Percentiles rank a stretch among this genome's conserved stretches.
These are phyloP conservation scores for Meiosimyza platycephala DNA, from an alignment of 2,888 invertebrate species.

Conservation along the genomic window DNA sequence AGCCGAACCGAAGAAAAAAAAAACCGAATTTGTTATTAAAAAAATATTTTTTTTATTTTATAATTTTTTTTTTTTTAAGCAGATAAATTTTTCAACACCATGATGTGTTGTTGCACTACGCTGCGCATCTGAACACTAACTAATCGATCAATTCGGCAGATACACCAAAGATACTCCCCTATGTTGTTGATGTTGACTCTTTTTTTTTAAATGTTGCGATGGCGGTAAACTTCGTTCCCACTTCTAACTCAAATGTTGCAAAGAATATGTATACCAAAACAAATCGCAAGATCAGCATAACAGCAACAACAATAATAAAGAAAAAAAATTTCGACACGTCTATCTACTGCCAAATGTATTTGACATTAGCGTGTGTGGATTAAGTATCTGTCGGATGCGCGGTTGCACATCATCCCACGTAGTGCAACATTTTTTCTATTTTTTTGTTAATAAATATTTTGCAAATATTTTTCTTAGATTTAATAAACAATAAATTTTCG, in stretches of 20 bases:
- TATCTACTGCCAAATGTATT: background rate
- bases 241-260: constrained; percentile 33
- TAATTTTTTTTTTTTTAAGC: constrained; percentile 1
- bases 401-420: constrained; percentile 17
- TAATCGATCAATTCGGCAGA: constrained; percentile 30
- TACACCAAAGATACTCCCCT: constrained; percentile 4
- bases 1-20: background rate
- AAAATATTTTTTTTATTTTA: background rate
- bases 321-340: background rate
- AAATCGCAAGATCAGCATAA: constrained; percentile 16
- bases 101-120: constrained; percentile 11
- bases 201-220: constrained; percentile 6
- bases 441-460: background rate
- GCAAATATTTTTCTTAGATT: constrained; percentile 12
- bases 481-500: background rate
- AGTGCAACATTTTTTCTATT: background rate
- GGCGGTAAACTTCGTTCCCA: background rate
- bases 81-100: background rate
- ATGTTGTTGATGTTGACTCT: constrained; percentile 7
- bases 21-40: background rate
- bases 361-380: constrained; percentile 30
- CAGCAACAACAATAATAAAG: constrained; percentile 16
- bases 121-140: constrained; percentile 27
- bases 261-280: constrained; percentile 38
- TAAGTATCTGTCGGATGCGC: constrained; percentile 33